phyloP scores from a whole-genome alignment of 1,140 invertebrate species.

The Drosophila erecta region DNA sequence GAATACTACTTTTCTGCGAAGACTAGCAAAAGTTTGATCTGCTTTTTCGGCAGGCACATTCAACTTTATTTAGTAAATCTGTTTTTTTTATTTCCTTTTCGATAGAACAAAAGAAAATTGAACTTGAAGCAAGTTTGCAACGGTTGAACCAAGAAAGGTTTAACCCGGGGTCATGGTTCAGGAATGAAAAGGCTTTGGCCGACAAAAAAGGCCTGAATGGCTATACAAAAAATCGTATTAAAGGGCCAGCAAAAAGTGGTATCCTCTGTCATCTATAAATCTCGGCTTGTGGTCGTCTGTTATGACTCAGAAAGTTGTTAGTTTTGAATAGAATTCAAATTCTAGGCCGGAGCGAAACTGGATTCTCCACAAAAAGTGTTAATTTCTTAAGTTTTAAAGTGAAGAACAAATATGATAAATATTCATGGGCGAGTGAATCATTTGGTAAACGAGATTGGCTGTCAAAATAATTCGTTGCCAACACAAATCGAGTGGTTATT shows the following conservation, averaged over 20 bases:
- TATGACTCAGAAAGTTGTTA: slow-evolving; percentile 33
- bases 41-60: slow-evolving; percentile 42
- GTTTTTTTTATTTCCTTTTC: slow-evolving; percentile 12
- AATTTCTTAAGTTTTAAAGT: slow-evolving; percentile 20
- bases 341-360: slow-evolving; percentile 1
- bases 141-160: slow-evolving; percentile 12
- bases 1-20: slow-evolving; percentile 36
- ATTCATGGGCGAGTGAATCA: slow-evolving; percentile 34
- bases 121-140: slow-evolving; percentile 56
- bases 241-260: slow-evolving; percentile 8
- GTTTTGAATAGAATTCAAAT: slow-evolving; percentile 7
- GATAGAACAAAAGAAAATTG: slow-evolving; percentile 60
- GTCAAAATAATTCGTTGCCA: slow-evolving; percentile 22
- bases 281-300: slow-evolving; percentile 15
- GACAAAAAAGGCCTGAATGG: slow-evolving; percentile 6
- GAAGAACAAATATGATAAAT: slow-evolving; percentile 14
- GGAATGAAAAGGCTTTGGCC: slow-evolving; percentile 7
- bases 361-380: slow-evolving; percentile 38
- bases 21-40: slow-evolving; percentile 61
- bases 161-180: slow-evolving; percentile 17
- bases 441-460: slow-evolving; percentile 1
- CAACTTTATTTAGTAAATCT: slow-evolving; percentile 32
- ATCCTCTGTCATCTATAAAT: slow-evolving; percentile 35
- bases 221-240: slow-evolving; percentile 2
- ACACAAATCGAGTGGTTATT: background rate